Evolutionary conservation across 1,140 invertebrate species (phyloP).

Genomic region (Micrasema minimum): DNA sequence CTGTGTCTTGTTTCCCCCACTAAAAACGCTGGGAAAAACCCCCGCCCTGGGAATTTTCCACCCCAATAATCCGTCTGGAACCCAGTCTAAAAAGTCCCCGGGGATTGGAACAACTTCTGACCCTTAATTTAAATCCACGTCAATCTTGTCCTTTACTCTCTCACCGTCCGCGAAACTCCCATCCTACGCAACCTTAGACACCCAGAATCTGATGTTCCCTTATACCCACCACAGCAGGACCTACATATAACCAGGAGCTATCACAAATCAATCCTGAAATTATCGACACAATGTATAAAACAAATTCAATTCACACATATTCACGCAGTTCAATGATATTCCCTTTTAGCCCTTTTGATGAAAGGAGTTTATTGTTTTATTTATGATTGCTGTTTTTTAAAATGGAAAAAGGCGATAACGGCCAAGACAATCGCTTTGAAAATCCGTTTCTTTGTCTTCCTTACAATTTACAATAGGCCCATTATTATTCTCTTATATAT

Average conservation of each 20-base stretch:
- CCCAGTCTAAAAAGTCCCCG: neutral
- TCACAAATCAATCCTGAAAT: neutral
- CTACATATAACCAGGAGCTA: neutral
- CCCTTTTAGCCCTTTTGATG: too few relatives aligned
- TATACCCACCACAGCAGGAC: neutral
- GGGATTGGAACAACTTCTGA: constrained; percentile 16
- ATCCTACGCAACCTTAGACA: neutral
- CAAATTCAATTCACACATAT: too few relatives aligned
- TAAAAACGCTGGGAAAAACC: neutral
- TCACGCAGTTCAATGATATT: too few relatives aligned
- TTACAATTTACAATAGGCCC: too few relatives aligned
- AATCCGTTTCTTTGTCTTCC: too few relatives aligned
- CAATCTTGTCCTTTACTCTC: neutral
- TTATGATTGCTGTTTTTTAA: too few relatives aligned
- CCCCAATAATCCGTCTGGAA: neutral
- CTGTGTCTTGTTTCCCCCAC: neutral
- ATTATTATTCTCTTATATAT: too few relatives aligned
- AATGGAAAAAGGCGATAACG: too few relatives aligned
- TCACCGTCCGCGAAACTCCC: neutral
- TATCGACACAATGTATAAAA: too few relatives aligned
- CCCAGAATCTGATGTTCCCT: neutral
- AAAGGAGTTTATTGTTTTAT: too few relatives aligned
- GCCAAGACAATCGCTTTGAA: too few relatives aligned
- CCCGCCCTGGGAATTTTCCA: neutral
- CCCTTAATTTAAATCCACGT: constrained; percentile 14